Conservation (phyloP, 2,888 invertebrate species). For the Drosophila meridiana region DNA sequence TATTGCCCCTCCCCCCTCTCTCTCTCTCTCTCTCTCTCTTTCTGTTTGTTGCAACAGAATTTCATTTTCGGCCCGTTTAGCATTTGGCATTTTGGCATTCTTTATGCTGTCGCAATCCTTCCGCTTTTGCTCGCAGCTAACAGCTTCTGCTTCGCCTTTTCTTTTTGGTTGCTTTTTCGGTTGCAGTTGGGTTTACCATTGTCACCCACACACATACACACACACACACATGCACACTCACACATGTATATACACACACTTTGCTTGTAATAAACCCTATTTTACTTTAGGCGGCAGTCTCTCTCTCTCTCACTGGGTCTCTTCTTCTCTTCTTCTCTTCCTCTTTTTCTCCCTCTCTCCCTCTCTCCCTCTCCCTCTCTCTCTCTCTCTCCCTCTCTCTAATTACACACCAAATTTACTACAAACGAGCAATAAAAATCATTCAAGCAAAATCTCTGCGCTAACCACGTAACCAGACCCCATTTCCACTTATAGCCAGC, state of each 20-base stretch:
- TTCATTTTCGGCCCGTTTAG: conserved; percentile 70
- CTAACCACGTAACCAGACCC: conserved; percentile 50
- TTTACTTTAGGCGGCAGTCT: conserved; percentile 13
- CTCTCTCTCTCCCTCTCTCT: conserved; percentile 37
- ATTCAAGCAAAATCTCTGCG: conserved; percentile 77
- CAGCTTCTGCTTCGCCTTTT: conserved; percentile 11
- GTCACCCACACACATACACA: conserved; percentile 16
- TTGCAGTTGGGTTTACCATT: conserved; percentile 38
- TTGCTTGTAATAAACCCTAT: conserved; percentile 59
- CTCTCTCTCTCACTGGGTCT: background rate
- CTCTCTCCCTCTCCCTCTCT: background rate
- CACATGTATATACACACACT: background rate
- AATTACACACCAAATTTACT: conserved; percentile 80
- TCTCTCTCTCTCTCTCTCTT: background rate
- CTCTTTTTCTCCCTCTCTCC: background rate
- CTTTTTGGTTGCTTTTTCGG: background rate
- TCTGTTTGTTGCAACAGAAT: conserved; percentile 55
- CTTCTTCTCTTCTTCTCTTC: background rate
- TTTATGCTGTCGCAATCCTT: conserved; percentile 40
- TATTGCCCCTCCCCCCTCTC: background rate
- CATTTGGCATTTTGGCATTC: conserved; percentile 45
- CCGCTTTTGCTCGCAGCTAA: conserved; percentile 25
- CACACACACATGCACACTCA: background rate
- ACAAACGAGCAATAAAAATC: conserved; percentile 81
- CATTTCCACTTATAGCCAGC: conserved; percentile 6